phyloP scores from a whole-genome alignment of 2,797 vertebrate genomes.

The Melanotaenia boesemani region DNA sequence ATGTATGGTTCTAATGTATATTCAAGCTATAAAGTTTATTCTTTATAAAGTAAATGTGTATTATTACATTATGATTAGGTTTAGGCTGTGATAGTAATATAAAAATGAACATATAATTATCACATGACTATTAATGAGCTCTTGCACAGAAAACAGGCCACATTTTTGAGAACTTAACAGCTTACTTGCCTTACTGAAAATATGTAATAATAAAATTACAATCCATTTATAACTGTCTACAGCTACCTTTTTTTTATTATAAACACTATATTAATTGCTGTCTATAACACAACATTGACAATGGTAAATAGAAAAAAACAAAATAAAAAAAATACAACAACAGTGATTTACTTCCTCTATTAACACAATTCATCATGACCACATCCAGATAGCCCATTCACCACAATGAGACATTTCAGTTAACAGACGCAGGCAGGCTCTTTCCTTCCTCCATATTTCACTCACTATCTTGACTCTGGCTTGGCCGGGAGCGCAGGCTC shows the following conservation, averaged over 20 bases:
- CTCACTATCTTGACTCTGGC: conserved; percentile 68
- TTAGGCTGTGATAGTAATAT: neutral
- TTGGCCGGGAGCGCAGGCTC: conserved; percentile 38
- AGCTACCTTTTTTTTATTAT: neutral
- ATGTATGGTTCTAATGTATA: neutral
- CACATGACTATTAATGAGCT: neutral
- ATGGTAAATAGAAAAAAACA: neutral
- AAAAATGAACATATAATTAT: neutral
- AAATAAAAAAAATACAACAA: conserved; percentile 11
- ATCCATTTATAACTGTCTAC: neutral
- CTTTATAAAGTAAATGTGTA: neutral
- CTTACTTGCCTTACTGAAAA: neutral
- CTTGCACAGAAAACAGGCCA: neutral
- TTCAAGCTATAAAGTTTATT: neutral
- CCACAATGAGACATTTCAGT: conserved; percentile 53
- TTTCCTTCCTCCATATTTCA: conserved; percentile 71
- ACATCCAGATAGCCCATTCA: conserved; percentile 38
- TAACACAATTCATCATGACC: conserved; percentile 45
- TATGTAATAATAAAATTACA: too few relatives aligned
- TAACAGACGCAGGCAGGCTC: conserved; percentile 56
- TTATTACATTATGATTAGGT: neutral
- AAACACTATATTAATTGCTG: neutral
- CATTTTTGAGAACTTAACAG: neutral
- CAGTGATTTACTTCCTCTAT: conserved; percentile 34
- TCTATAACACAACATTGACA: neutral